Evolutionary conservation across 2,113 vertebrate species (phyloP).

Genomic region (Leptobrachium leishanense): DNA sequence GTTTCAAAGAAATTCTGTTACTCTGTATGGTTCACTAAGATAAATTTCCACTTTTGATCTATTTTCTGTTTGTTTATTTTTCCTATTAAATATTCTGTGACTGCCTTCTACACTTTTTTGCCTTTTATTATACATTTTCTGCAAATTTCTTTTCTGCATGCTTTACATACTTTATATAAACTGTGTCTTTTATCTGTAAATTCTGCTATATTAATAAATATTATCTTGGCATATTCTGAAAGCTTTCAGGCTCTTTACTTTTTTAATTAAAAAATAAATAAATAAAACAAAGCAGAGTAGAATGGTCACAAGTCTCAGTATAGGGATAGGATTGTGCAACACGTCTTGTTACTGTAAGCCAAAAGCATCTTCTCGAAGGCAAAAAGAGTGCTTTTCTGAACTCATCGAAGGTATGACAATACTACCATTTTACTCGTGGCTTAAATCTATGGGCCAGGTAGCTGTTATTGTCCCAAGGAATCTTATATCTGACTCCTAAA

Average conservation of each 20-base stretch:
- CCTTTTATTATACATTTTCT: slow-evolving; percentile 72
- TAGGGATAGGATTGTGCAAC: too few relatives aligned
- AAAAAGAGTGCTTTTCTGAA: too few relatives aligned
- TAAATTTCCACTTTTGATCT: slow-evolving; percentile 22
- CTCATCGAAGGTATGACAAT: too few relatives aligned
- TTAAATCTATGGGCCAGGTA: too few relatives aligned
- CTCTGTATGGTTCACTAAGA: slow-evolving; percentile 61
- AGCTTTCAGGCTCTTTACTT: slow-evolving; percentile 79
- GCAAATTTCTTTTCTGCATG: slow-evolving; percentile 73
- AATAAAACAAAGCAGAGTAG: too few relatives aligned
- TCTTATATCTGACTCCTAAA: too few relatives aligned
- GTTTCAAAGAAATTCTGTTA: slow-evolving; percentile 47
- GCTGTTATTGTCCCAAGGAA: too few relatives aligned
- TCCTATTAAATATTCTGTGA: slow-evolving; percentile 77
- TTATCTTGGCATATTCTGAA: slow-evolving; percentile 93
- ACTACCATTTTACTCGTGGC: too few relatives aligned
- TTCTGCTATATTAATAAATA: slow-evolving; percentile 98
- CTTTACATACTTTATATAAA: slow-evolving; percentile 71
- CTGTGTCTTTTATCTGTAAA: slow-evolving; percentile 88
- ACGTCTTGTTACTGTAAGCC: too few relatives aligned
- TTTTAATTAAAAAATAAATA: slow-evolving; percentile 45
- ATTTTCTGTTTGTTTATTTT: slow-evolving; percentile 59
- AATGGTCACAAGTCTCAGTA: too few relatives aligned
- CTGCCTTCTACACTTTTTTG: slow-evolving; percentile 85
- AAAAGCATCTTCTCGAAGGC: too few relatives aligned